Evolutionary conservation across 1,140 invertebrate species (phyloP).

Genomic region (Polypedilum vanderplanki): DNA sequence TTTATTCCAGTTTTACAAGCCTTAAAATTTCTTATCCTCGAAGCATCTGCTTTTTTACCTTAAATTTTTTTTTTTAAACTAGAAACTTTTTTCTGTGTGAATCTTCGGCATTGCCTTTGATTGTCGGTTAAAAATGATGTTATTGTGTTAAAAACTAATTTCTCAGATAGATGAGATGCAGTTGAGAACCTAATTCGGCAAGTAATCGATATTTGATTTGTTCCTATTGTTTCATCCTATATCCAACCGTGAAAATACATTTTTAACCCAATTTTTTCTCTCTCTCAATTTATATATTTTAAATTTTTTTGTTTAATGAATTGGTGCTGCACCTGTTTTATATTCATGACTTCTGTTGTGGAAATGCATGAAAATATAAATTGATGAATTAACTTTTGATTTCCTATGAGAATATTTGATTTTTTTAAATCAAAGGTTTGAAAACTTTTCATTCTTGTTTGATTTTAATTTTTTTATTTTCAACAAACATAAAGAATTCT

Average conservation of each 20-base stretch:
- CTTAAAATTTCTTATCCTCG: not conserved
- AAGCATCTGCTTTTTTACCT: not conserved
- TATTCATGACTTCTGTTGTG: too few species aligned
- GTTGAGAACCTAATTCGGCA: not conserved
- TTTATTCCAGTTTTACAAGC: too few species aligned
- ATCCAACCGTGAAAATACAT: not conserved
- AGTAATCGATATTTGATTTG: constrained; percentile 24
- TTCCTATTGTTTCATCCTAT: not conserved
- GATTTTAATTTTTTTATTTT: too few species aligned
- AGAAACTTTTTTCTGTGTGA: not conserved
- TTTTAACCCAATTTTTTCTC: not conserved
- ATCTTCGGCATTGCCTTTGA: constrained; percentile 1
- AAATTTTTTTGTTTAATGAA: too few species aligned
- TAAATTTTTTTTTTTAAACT: not conserved
- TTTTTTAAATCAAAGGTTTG: too few species aligned
- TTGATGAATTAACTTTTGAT: too few species aligned
- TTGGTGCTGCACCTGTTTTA: too few species aligned
- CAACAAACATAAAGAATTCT: too few species aligned
- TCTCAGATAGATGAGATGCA: not conserved
- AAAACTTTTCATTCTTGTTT: too few species aligned
- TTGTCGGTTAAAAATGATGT: not conserved
- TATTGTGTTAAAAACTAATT: not conserved
- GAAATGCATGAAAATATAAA: too few species aligned
- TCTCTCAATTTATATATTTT: too few species aligned
- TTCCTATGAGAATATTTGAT: too few species aligned